Percentiles rank a stretch among this genome's conserved stretches.
Evolutionary conservation across 2,888 invertebrate genomes (phyloP).

Genomic region (Balanococcus diminutus): DNA sequence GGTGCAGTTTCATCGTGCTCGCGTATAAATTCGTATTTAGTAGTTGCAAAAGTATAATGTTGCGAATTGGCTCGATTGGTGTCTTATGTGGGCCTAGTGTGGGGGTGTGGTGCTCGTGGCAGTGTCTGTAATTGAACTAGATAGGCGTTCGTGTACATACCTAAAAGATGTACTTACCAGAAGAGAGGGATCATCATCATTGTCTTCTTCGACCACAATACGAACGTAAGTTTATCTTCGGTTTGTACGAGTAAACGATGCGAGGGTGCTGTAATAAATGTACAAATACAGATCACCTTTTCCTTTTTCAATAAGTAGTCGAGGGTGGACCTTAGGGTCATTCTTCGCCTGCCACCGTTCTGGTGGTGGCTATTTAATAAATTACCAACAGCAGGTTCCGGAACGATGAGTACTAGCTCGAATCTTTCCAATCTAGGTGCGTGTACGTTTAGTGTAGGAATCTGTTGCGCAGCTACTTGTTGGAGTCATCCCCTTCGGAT

Average conservation of each 20-base stretch:
- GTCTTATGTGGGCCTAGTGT: background rate
- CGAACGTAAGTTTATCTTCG: background rate
- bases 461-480: conserved; percentile 25
- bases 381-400: conserved; percentile 33
- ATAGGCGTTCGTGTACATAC: background rate
- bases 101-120: background rate
- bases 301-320: too few relatives aligned
- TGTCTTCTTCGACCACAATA: background rate
- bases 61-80: background rate
- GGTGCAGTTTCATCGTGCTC: conserved; percentile 13
- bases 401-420: conserved; percentile 31
- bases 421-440: too few relatives aligned
- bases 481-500: background rate
- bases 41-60: background rate
- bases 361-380: conserved; percentile 19
- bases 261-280: background rate
- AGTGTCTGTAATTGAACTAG: background rate
- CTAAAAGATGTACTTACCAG: background rate
- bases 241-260: background rate
- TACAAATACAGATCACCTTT: background rate
- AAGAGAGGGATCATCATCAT: background rate
- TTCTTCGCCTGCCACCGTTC: too few relatives aligned
- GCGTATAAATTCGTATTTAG: background rate
- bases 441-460: too few relatives aligned
- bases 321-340: conserved; percentile 34